These are phyloP conservation scores for Tamandua tetradactyla DNA, from an alignment of 2,797 vertebrate genomes.

Conservation along the genomic window DNA sequence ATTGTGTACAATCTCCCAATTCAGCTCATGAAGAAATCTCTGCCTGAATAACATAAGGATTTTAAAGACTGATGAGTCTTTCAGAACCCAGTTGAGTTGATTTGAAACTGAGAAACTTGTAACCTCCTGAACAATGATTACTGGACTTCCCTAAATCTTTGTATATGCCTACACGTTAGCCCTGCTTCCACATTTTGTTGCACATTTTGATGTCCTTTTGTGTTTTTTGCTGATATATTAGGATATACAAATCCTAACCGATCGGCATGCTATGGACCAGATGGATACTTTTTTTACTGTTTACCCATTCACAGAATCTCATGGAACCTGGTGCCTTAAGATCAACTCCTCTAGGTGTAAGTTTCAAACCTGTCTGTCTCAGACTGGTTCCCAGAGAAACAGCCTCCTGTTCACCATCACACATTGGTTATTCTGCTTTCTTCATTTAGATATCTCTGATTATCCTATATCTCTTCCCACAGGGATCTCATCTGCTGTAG, in stretches of 20 bases:
- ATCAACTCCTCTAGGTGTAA: background rate
- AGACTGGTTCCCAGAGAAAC: background rate
- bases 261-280: background rate
- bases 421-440: accelerated
- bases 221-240: background rate
- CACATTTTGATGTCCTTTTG: accelerated
- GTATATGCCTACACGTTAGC: background rate
- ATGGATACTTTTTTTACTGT: background rate
- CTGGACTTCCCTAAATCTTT: background rate
- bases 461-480: background rate
- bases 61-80: background rate
- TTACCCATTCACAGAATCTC: background rate
- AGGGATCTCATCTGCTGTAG: background rate
- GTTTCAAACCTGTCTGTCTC: background rate
- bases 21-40: background rate
- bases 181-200: background rate
- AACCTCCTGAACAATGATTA: background rate
- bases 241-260: background rate
- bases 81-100: background rate
- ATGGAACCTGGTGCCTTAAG: background rate
- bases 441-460: background rate
- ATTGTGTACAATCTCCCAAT: no score
- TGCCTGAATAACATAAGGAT: background rate
- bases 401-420: background rate
- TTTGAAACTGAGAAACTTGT: background rate